Evolutionary conservation across 2,888 invertebrate genomes (phyloP).

Genomic region (Eudasyphora cyanicolor): DNA sequence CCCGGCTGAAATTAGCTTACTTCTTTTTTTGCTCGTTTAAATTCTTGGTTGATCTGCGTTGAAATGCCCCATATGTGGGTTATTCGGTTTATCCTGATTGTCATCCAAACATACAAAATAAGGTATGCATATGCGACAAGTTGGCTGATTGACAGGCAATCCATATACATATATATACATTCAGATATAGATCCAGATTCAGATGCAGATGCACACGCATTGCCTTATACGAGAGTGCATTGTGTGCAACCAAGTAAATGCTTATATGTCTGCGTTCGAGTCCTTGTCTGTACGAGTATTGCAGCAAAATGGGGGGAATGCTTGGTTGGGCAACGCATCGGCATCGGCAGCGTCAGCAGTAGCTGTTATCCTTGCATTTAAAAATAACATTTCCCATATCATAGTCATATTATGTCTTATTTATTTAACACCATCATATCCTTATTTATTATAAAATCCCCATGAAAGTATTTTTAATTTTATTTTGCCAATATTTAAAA

Average conservation of each 20-base stretch:
- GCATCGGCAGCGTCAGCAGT: neutral
- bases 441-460: constrained; percentile 55
- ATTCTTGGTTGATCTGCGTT: no score
- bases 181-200: no score
- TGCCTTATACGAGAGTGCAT: neutral
- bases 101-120: neutral
- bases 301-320: neutral
- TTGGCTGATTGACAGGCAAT: constrained; percentile 19
- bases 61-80: no score
- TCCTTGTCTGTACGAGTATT: no score
- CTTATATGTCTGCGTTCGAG: neutral
- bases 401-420: constrained; percentile 46
- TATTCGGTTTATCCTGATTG: no score
- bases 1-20: no score
- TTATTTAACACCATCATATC: constrained; percentile 55
- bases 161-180: neutral
- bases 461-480: constrained; percentile 58
- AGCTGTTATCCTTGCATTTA: constrained; percentile 26
- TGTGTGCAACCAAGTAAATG: no score
- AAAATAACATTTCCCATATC: constrained; percentile 15
- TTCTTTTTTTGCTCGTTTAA: no score
- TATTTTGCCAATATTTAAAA: constrained; percentile 60
- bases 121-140: neutral
- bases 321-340: neutral
- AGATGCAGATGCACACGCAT: neutral